These are phyloP conservation scores for Eumeta japonica DNA, from an alignment of 1,140 invertebrate genomes.

Conservation along the genomic window DNA sequence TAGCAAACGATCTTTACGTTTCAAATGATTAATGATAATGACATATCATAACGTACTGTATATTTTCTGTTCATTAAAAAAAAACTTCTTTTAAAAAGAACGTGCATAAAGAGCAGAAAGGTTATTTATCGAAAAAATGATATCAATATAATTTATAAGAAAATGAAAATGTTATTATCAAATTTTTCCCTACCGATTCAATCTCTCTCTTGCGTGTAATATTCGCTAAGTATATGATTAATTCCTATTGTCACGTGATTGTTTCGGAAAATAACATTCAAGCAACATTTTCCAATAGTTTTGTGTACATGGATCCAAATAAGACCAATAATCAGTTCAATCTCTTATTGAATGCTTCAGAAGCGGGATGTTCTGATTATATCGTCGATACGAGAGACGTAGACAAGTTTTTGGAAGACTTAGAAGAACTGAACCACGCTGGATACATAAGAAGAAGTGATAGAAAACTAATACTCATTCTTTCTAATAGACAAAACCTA, in stretches of 20 bases:
- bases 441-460: constrained; percentile 35
- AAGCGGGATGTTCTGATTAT: constrained; percentile 44
- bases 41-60: too few relatives aligned
- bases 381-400: constrained; percentile 29
- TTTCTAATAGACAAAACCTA: constrained; percentile 17
- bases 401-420: constrained; percentile 26
- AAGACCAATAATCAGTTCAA: constrained; percentile 11
- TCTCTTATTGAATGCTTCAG: constrained; percentile 27
- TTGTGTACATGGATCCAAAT: neutral
- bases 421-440: constrained; percentile 27
- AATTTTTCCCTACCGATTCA: too few relatives aligned
- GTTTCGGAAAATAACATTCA: constrained; percentile 17
- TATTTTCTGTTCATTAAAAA: too few relatives aligned
- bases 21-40: too few relatives aligned
- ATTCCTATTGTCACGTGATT: constrained; percentile 31
- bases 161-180: too few relatives aligned
- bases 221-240: too few relatives aligned
- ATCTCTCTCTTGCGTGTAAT: too few relatives aligned
- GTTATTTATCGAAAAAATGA: too few relatives aligned
- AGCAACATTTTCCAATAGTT: neutral
- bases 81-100: too few relatives aligned
- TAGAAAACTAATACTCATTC: constrained; percentile 34
- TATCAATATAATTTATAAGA: too few relatives aligned
- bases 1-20: too few relatives aligned
- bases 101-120: too few relatives aligned